Evolutionary conservation across 2,113 vertebrate genomes (phyloP).

Genomic region (Azemiops feae): DNA sequence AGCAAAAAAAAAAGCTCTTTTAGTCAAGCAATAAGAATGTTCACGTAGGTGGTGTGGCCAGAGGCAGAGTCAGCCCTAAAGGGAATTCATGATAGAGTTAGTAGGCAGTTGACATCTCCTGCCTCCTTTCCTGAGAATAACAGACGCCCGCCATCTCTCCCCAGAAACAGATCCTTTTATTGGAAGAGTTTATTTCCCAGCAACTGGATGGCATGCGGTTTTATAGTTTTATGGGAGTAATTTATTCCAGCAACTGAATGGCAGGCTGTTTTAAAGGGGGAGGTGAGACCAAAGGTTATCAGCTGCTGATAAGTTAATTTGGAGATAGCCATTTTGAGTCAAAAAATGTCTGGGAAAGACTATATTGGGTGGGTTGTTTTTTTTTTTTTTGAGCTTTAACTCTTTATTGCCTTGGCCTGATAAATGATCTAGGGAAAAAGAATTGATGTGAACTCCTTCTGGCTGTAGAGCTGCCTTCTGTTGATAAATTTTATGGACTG

Average conservation of each 20-base stretch:
- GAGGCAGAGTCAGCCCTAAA: neutral
- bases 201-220: neutral
- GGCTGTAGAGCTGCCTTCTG: neutral
- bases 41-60: neutral
- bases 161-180: slow-evolving; percentile 1
- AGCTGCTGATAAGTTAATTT: neutral
- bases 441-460: neutral
- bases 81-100: neutral
- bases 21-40: neutral
- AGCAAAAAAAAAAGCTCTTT: neutral
- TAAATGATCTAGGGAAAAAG: neutral
- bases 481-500: neutral
- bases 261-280: neutral
- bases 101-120: neutral
- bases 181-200: neutral
- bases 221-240: neutral
- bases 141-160: neutral
- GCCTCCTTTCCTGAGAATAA: neutral
- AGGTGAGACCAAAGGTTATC: neutral
- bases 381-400: neutral
- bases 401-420: neutral
- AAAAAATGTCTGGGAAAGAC: neutral
- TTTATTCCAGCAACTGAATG: neutral
- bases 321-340: neutral
- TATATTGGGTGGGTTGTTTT: too few relatives aligned